Evolutionary conservation across 2,888 invertebrate genomes (phyloP).

Genomic region (Hydropsyche betteni): DNA sequence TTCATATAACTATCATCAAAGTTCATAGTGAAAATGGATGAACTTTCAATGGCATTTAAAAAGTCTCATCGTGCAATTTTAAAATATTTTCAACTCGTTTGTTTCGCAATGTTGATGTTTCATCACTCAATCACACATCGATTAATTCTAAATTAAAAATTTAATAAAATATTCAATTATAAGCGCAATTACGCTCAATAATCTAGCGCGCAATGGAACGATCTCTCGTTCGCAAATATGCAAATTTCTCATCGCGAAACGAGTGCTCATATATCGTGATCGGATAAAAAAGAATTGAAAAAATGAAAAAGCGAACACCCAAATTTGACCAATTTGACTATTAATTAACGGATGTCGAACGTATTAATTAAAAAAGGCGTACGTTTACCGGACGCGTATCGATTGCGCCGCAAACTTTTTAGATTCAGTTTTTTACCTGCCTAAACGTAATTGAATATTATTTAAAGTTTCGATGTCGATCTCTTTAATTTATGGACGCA

Average conservation of each 20-base stretch:
- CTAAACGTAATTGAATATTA: conserved; percentile 14
- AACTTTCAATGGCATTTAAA: too few relatives aligned
- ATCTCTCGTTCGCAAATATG: neutral
- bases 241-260: neutral
- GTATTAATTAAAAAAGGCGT: conserved; percentile 27
- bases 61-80: too few relatives aligned
- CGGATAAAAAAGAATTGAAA: too few relatives aligned
- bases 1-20: too few relatives aligned
- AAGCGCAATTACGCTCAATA: neutral
- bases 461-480: conserved; percentile 10
- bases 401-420: neutral
- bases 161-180: conserved; percentile 11
- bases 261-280: neutral
- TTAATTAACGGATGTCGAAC: conserved; percentile 19
- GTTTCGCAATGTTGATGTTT: too few relatives aligned
- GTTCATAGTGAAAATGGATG: too few relatives aligned
- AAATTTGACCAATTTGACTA: conserved; percentile 16
- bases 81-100: too few relatives aligned
- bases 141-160: too few relatives aligned
- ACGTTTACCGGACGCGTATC: neutral
- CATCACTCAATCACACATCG: too few relatives aligned
- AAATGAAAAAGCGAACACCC: neutral
- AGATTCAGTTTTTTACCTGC: neutral
- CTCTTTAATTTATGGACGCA: conserved; percentile 8
- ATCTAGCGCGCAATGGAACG: neutral